Conservation (phyloP, 2,113 vertebrate species). For the Himantopus leucocephalus region DNA sequence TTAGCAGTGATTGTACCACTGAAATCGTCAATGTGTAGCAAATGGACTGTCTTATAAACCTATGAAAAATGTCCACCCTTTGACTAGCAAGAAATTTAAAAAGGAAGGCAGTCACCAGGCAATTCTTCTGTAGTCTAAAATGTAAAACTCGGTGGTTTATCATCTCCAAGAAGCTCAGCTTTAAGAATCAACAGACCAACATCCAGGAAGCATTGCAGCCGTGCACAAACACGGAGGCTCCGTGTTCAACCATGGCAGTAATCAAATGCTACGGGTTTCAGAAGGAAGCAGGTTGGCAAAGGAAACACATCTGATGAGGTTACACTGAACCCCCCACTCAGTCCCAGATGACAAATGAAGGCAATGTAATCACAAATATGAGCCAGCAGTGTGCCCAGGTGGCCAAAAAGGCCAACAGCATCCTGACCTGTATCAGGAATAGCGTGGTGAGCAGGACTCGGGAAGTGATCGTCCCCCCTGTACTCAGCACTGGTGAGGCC, state of each 20-base stretch:
- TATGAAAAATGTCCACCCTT: not conserved
- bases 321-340: not conserved
- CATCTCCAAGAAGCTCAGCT: not conserved
- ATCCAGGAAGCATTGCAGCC: not conserved
- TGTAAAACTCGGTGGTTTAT: not conserved
- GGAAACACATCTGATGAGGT: not conserved
- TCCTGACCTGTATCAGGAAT: not conserved
- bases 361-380: not conserved
- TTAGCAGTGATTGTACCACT: not conserved
- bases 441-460: not conserved
- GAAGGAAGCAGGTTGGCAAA: not conserved
- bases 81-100: not conserved
- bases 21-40: not conserved
- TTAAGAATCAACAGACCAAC: not conserved
- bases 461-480: not conserved
- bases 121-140: not conserved
- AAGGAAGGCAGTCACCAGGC: not conserved
- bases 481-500: not conserved
- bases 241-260: rapidly evolving
- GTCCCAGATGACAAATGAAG: not conserved
- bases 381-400: not conserved
- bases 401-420: not conserved
- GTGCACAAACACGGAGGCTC: not conserved
- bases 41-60: not conserved
- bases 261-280: not conserved